phyloP scores from a whole-genome alignment of 2,888 invertebrate genomes.

The Pyrrhia umbra region DNA sequence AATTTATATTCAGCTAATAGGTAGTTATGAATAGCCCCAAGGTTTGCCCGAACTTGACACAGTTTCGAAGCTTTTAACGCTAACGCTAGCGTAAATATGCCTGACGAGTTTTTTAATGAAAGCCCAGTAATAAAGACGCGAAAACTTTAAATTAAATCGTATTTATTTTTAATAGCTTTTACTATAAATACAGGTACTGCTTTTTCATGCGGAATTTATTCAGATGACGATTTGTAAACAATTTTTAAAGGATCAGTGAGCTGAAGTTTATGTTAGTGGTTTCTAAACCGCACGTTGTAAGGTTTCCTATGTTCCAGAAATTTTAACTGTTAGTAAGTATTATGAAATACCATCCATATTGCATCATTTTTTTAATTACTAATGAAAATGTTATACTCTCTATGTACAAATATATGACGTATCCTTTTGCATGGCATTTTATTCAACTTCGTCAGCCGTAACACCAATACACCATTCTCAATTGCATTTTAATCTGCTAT shows the following conservation, averaged over 20 bases:
- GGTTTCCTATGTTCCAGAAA: no score
- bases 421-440: conserved; percentile 9
- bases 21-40: conserved; percentile 35
- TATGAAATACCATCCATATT: neutral
- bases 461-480: conserved; percentile 13
- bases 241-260: neutral
- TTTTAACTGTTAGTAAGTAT: no score
- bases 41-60: conserved; percentile 55
- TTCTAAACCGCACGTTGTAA: no score
- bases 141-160: conserved; percentile 8
- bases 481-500: conserved; percentile 38
- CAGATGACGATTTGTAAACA: neutral
- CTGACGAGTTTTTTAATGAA: conserved; percentile 42
- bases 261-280: neutral
- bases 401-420: neutral
- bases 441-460: conserved; percentile 1
- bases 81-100: conserved; percentile 33
- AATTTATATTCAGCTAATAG: conserved; percentile 39
- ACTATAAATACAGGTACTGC: neutral
- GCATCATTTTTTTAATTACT: neutral
- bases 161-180: conserved; percentile 20
- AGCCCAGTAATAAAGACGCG: conserved; percentile 22
- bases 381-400: neutral
- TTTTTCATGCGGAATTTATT: neutral
- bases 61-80: conserved; percentile 51